phyloP scores from a whole-genome alignment of 1,140 invertebrate species.

The Vollenhovia emeryi region DNA sequence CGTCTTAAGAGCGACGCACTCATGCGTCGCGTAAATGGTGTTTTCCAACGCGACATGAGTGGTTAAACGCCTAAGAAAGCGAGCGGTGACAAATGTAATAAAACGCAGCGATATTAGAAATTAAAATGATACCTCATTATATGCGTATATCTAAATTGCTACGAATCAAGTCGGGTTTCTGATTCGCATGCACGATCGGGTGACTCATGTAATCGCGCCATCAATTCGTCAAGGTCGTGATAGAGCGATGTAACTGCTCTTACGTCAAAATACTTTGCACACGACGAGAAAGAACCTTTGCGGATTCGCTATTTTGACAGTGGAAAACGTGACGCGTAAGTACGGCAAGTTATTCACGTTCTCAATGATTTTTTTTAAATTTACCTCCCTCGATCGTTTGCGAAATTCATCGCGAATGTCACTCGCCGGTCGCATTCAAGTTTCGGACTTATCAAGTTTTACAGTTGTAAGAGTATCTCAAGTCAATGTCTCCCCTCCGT shows the following conservation, averaged over 20 bases:
- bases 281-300: background rate
- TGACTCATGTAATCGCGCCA: background rate
- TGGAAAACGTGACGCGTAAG: background rate
- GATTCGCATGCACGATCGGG: no score
- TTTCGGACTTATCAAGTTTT: background rate
- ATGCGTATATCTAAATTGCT: background rate
- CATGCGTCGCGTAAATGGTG: background rate
- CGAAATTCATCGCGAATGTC: background rate
- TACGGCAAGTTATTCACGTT: background rate
- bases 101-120: background rate
- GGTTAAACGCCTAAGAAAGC: background rate
- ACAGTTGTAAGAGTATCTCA: background rate
- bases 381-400: background rate
- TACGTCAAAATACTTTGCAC: background rate
- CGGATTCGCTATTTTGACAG: background rate
- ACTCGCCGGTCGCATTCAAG: no score
- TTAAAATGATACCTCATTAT: background rate
- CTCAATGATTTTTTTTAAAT: background rate
- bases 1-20: background rate
- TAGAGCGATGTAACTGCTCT: background rate
- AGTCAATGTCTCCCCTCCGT: no score
- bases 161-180: background rate
- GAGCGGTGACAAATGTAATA: background rate
- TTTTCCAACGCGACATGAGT: slow-evolving; percentile 16
- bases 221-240: slow-evolving; percentile 26